These are phyloP conservation scores for Cyprinodon variegatus DNA, from an alignment of 2,113 vertebrate species.

Conservation along the genomic window DNA sequence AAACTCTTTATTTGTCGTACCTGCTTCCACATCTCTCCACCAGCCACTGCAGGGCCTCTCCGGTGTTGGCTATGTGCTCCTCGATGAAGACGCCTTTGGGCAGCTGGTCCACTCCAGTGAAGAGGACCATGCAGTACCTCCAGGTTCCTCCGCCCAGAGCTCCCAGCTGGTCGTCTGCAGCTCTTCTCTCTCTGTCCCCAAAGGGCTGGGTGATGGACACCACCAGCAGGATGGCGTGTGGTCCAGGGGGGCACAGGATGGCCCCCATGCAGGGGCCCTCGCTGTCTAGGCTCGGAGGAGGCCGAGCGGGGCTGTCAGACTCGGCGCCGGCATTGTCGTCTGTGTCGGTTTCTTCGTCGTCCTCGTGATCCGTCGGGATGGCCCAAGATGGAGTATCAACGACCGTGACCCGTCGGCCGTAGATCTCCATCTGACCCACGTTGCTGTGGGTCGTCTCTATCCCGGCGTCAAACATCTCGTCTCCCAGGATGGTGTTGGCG, in stretches of 20 bases:
- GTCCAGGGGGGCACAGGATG: conserved; percentile 77
- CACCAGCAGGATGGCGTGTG: conserved; percentile 77
- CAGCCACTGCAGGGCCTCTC: conserved; percentile 77
- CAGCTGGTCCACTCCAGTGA: conserved; percentile 76
- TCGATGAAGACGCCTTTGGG: conserved; percentile 74
- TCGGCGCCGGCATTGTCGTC: conserved; percentile 46
- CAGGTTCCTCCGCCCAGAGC: conserved; percentile 76
- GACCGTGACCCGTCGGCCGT: conserved; percentile 69
- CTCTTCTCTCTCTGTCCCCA: conserved; percentile 68
- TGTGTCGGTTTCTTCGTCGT: not conserved
- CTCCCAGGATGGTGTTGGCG: conserved; percentile 74
- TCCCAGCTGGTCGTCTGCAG: conserved; percentile 71
- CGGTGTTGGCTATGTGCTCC: conserved; percentile 77
- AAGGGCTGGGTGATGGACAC: conserved; percentile 75
- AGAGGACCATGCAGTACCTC: conserved; percentile 79
- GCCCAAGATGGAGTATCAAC: conserved; percentile 73
- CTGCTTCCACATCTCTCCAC: conserved; percentile 80
- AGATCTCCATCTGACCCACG: conserved; percentile 73
- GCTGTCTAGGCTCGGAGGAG: conserved; percentile 63
- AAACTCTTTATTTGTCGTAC: not conserved
- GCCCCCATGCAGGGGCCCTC: conserved; percentile 77
- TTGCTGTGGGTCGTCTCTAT: conserved; percentile 73
- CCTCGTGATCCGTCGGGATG: conserved; percentile 15
- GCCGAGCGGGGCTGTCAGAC: conserved; percentile 36
- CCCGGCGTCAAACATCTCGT: conserved; percentile 68